A percentile compares a stretch with the other conserved stretches of the same genome.
phyloP scores from a whole-genome alignment of 92 coral and sea anemone species.

The Palythoa grandiflora region DNA sequence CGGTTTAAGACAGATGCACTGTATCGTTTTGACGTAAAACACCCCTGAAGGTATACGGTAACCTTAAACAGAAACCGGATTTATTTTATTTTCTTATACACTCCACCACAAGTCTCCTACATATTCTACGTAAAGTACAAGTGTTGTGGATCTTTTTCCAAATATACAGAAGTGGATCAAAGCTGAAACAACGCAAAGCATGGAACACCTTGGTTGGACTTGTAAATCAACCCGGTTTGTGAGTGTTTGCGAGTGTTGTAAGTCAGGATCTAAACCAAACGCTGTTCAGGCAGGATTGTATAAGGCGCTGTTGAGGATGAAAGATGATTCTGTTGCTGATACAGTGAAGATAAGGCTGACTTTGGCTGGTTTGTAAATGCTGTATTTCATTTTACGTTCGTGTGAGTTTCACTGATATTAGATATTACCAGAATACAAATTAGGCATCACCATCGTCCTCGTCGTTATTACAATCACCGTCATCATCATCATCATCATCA shows the following conservation, averaged over 20 bases:
- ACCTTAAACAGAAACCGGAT: no score
- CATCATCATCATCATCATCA: no score
- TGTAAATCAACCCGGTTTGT: slow-evolving; percentile 37
- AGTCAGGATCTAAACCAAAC: neutral
- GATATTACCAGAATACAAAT: no score
- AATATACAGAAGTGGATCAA: slow-evolving; percentile 24
- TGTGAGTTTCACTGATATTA: neutral
- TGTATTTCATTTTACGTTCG: neutral
- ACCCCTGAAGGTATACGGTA: no score
- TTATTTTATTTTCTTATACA: no score
- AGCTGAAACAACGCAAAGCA: slow-evolving; percentile 1
- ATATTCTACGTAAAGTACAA: neutral
- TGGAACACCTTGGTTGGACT: neutral
- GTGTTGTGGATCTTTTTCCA: neutral
- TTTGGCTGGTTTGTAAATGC: slow-evolving; percentile 10
- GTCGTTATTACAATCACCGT: no score
- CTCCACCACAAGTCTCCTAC: no score
- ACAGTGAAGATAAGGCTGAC: slow-evolving; percentile 38
- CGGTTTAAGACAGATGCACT: no score
- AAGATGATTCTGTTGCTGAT: slow-evolving; percentile 39
- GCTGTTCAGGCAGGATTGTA: slow-evolving; percentile 24
- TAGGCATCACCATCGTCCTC: no score
- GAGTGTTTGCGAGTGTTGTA: slow-evolving; percentile 22
- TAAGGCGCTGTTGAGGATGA: slow-evolving; percentile 37
- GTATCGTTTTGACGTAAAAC: no score